These are phyloP conservation scores for Monomorium pharaonis DNA, from an alignment of 1,140 invertebrate genomes.

Conservation along the genomic window DNA sequence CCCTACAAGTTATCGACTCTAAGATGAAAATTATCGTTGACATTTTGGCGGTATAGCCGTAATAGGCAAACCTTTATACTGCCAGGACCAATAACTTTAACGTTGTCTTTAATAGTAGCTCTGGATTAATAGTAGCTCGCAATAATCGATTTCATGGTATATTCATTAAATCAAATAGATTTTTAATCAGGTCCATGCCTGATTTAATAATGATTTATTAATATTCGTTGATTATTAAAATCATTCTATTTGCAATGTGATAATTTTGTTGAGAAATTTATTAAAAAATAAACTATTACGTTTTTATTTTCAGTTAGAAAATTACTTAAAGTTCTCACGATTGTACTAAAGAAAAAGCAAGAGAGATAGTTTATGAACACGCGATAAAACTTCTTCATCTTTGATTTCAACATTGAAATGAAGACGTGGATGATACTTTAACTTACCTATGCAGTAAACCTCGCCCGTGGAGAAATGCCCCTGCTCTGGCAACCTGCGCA, in stretches of 20 bases:
- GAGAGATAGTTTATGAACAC: not conserved
- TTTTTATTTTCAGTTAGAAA: constrained; percentile 6
- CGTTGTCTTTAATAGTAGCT: not conserved
- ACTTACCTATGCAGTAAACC: constrained; percentile 91
- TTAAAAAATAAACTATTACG: not conserved
- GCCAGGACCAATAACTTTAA: not conserved
- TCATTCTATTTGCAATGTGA: not conserved
- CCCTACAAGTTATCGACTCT: constrained; percentile 83
- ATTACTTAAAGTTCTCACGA: not conserved
- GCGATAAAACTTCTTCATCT: not conserved
- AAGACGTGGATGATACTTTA: not conserved
- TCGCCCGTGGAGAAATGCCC: constrained; percentile 96
- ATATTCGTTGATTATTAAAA: not conserved
- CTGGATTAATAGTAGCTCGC: not conserved
- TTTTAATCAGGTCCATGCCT: not conserved
- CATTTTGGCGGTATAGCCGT: not conserved
- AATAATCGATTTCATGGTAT: not conserved
- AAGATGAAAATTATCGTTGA: constrained; percentile 9
- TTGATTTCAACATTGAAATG: not conserved
- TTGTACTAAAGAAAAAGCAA: not conserved
- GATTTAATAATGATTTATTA: not conserved
- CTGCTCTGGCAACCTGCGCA: constrained; percentile 93
- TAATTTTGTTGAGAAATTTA: not conserved
- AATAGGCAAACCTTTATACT: not conserved
- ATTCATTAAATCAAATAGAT: not conserved